Evolutionary conservation across 2,797 vertebrate genomes (phyloP).

Genomic region (Hemibagrus guttatus): DNA sequence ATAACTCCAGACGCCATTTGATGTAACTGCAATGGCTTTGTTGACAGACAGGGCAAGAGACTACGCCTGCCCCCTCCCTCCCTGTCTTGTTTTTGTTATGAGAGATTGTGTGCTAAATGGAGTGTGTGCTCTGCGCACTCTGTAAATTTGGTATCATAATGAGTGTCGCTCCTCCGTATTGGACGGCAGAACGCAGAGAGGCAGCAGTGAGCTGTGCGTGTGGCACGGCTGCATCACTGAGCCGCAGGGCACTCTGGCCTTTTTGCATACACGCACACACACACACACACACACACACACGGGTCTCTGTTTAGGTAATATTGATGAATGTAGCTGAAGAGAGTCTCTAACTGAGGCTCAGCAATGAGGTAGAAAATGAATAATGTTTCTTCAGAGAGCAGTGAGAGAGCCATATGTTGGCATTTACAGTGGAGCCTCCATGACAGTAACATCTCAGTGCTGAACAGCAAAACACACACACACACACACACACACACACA

Average conservation of each 20-base stretch:
- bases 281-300: constrained; percentile 9
- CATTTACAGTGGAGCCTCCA: constrained; percentile 18
- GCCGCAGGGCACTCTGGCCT: constrained; percentile 37
- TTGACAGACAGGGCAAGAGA: constrained; percentile 54
- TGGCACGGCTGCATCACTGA: constrained; percentile 17
- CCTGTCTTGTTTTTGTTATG: constrained; percentile 53
- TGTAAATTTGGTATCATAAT: constrained; percentile 46
- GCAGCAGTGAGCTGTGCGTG: constrained; percentile 29
- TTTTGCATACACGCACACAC: constrained; percentile 17
- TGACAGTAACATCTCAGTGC: background rate
- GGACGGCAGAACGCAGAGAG: constrained; percentile 38
- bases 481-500: constrained; percentile 1
- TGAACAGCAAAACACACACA: constrained; percentile 55
- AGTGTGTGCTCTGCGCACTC: constrained; percentile 45
- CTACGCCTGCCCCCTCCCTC: constrained; percentile 19
- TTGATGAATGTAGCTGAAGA: constrained; percentile 67
- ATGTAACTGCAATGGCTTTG: constrained; percentile 53
- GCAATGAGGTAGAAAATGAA: constrained; percentile 72
- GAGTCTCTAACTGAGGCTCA: constrained; percentile 72
- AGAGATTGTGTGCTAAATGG: constrained; percentile 49
- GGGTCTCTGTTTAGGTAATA: constrained; percentile 68
- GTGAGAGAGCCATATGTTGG: constrained; percentile 56
- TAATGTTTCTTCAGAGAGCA: constrained; percentile 66
- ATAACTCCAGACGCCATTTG: constrained; percentile 57
- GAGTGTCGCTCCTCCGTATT: constrained; percentile 37